Evolutionary conservation across 2,113 vertebrate genomes (phyloP), one percentile per base, ranked within the genome.

Genomic region (Spea bombifrons): DNA sequence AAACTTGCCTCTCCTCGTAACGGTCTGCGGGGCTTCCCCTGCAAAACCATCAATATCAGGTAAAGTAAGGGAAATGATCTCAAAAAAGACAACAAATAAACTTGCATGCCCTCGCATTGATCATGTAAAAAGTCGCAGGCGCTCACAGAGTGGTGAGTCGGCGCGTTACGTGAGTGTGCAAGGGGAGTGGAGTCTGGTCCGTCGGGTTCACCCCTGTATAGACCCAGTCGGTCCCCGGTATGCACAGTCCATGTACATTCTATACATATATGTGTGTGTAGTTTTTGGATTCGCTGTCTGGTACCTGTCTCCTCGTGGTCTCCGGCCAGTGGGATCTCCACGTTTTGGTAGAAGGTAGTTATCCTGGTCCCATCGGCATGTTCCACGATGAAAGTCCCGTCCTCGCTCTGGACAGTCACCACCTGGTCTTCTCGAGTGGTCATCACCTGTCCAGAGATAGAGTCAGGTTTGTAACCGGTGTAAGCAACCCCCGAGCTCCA

Each of bases 291-390:
- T 30, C 30, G 30, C 30, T 30, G 30, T 30, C 2, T 82, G 5
- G 5, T 85, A 91, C 89, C 84, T 83, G 45, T 82, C 80, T 89
- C 75, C 61, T 85, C 74, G 50, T 71, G 57, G 44, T 74, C 46
- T 1, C 30, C 2, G 12, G 76, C 53, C 17, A 49, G 8, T 46
- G 17, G 3, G 5, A 47, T 84, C 83, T 87, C 75, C 81, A 72
- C 71, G 65, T 90, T 87, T 77, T 93, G 90, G 83, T 90, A 92
- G 66, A 92, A 88, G 15, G 90, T 96, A 7, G 90, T 97, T 79
- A 98, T 97, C 77, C 95, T 93, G 72, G 97, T 99, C 52, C 95
- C 94, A 5, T 99, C 97, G 44, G 93, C 90, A 63, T 99, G 95
- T 9, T 99, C 95, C n/a, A 94, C 92, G n/a, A 87, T 85, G 46